These are phyloP conservation scores for Thereva unica DNA, from an alignment of 2,888 invertebrate genomes.

Conservation along the genomic window DNA sequence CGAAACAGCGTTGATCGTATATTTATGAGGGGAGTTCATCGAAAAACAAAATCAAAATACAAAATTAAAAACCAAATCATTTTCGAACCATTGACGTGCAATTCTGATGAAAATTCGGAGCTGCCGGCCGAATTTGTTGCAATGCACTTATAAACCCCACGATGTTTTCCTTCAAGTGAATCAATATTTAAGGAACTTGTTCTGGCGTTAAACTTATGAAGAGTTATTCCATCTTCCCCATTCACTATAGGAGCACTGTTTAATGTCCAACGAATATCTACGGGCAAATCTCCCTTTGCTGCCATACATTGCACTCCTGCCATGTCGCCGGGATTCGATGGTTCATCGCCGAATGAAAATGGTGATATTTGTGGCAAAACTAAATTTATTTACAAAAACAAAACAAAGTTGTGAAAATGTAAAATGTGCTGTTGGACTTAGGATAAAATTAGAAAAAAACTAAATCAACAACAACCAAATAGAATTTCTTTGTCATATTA, in stretches of 20 bases:
- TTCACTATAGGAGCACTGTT: constrained; percentile 65
- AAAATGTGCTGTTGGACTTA: no score
- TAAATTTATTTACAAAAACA: constrained; percentile 47
- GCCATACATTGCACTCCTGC: constrained; percentile 77
- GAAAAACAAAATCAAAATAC: constrained; percentile 24
- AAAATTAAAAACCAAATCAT: constrained; percentile 16
- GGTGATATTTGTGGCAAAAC: constrained; percentile 78
- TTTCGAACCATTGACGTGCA: constrained; percentile 70
- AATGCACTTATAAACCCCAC: constrained; percentile 75
- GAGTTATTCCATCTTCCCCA: constrained; percentile 63
- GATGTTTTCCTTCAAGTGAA: constrained; percentile 72
- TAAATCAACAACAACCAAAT: neutral
- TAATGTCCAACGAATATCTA: constrained; percentile 76
- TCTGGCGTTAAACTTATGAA: constrained; percentile 65
- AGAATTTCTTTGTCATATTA: neutral
- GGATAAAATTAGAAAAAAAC: neutral
- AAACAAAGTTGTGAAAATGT: no score
- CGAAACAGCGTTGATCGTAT: constrained; percentile 23
- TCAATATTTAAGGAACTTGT: constrained; percentile 74
- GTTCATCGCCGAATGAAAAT: constrained; percentile 75
- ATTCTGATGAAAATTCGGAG: constrained; percentile 66
- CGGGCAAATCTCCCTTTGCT: constrained; percentile 77
- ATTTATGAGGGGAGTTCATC: neutral
- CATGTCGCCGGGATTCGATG: constrained; percentile 76
- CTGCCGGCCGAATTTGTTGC: constrained; percentile 72